A percentile compares a stretch with the other conserved stretches of the same genome.
Evolutionary conservation across 1,140 invertebrate species (phyloP).

Genomic region (Penaeus japonicus): DNA sequence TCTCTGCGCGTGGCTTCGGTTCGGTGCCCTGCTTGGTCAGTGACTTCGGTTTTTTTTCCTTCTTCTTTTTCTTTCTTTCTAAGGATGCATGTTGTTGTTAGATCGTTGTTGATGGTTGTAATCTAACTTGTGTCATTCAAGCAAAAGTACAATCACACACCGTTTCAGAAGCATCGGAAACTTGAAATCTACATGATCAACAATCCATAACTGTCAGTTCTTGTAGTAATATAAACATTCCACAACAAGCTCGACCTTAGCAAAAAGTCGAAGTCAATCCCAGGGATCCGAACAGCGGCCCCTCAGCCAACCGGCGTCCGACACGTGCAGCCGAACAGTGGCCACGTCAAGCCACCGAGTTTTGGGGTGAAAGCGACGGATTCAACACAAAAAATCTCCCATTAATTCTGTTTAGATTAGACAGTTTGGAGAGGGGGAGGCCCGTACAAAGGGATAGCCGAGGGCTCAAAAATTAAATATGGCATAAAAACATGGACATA

Average conservation of each 20-base stretch:
- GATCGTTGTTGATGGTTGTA: not conserved
- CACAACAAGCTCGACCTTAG: too few species aligned
- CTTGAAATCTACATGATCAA: too few species aligned
- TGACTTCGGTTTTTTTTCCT: too few species aligned
- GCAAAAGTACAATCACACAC: too few species aligned
- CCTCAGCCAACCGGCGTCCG: not conserved
- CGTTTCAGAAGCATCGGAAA: too few species aligned
- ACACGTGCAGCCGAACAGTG: not conserved
- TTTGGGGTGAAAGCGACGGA: constrained; percentile 35
- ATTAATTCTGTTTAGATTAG: constrained; percentile 53
- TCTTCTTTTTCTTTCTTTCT: too few species aligned
- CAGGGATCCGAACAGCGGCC: not conserved
- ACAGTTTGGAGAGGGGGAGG: constrained; percentile 48
- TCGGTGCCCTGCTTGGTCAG: not conserved
- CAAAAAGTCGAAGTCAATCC: not conserved
- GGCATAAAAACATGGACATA: constrained; percentile 42
- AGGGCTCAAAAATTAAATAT: constrained; percentile 50
- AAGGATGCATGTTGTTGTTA: not conserved
- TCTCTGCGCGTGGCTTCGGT: not conserved
- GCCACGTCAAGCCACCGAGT: constrained; percentile 17
- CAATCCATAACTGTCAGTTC: too few species aligned
- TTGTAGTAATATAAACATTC: too few species aligned
- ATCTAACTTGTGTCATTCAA: too few species aligned
- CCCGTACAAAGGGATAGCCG: constrained; percentile 29
- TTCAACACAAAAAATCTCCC: constrained; percentile 48